Evolutionary conservation across 2,113 vertebrate species (phyloP).

Genomic region (Thamnaconus septentrionalis): DNA sequence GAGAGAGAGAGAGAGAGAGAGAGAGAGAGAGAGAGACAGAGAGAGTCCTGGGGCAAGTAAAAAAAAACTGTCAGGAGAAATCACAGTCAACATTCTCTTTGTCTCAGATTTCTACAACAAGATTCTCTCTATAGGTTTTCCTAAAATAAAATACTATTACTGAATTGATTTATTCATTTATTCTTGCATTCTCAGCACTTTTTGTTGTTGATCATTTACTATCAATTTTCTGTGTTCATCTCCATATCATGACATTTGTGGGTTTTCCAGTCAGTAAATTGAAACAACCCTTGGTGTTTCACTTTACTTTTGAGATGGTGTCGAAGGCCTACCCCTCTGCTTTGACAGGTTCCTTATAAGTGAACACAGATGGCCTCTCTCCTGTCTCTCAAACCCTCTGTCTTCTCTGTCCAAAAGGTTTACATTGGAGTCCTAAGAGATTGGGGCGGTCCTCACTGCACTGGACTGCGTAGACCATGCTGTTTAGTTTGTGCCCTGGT

Average conservation of each 20-base stretch:
- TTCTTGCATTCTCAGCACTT: conserved; percentile 41
- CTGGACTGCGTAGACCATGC: too few species aligned
- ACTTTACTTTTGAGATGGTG: too few species aligned
- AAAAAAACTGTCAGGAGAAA: conserved; percentile 56
- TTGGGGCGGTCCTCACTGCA: too few species aligned
- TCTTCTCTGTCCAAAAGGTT: too few species aligned
- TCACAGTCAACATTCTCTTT: conserved; percentile 57
- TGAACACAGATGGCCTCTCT: too few species aligned
- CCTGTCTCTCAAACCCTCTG: too few species aligned
- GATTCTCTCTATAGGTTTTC: conserved; percentile 44
- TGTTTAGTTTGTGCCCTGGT: too few species aligned
- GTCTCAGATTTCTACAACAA: conserved; percentile 35
- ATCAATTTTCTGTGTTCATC: conserved; percentile 41
- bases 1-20: conserved; percentile 38
- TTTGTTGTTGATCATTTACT: conserved; percentile 53
- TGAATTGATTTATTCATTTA: conserved; percentile 37
- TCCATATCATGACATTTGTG: conserved; percentile 18
- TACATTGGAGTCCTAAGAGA: too few species aligned
- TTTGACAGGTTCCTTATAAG: too few species aligned
- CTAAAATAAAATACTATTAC: conserved; percentile 20
- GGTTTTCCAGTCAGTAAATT: conserved; percentile 22
- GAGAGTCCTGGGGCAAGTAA: too few species aligned
- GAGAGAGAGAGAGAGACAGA: conserved; percentile 39
- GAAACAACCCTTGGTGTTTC: conserved; percentile 4
- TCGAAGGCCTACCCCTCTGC: too few species aligned